Evolutionary conservation across 1,140 invertebrate genomes (phyloP).

Genomic region (Danaus melanippus): DNA sequence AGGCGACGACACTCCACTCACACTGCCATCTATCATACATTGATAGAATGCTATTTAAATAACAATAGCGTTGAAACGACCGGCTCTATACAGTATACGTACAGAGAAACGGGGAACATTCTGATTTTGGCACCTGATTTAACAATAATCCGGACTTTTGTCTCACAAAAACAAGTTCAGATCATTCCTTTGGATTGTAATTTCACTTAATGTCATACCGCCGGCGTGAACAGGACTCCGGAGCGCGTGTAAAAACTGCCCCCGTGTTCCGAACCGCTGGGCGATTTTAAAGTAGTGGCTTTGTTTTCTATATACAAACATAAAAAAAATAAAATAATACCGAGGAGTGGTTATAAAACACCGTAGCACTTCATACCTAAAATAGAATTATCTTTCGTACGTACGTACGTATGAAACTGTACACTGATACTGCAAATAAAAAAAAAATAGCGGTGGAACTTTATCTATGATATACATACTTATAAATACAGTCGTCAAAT

Average conservation of each 20-base stretch:
- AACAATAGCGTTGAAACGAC: constrained; percentile 32
- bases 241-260: constrained; percentile 53
- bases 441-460: too few species aligned
- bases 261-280: constrained; percentile 23
- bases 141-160: constrained; percentile 20
- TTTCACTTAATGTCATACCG: constrained; percentile 46
- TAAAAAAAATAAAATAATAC: too few species aligned
- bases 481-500: constrained; percentile 21
- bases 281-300: too few species aligned
- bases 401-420: too few species aligned
- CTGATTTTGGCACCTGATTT: constrained; percentile 34
- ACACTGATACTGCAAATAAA: too few species aligned
- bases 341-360: too few species aligned
- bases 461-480: constrained; percentile 1
- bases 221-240: constrained; percentile 49
- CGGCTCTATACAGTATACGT: constrained; percentile 15
- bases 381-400: too few species aligned
- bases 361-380: too few species aligned
- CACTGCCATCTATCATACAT: constrained; percentile 28
- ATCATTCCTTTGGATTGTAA: constrained; percentile 37
- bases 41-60: constrained; percentile 40
- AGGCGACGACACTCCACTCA: constrained; percentile 33
- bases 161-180: constrained; percentile 27
- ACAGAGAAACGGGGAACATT: constrained; percentile 15
- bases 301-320: too few species aligned